Conservation (phyloP, 2,113 vertebrate species). For the Pungitius pungitius region DNA sequence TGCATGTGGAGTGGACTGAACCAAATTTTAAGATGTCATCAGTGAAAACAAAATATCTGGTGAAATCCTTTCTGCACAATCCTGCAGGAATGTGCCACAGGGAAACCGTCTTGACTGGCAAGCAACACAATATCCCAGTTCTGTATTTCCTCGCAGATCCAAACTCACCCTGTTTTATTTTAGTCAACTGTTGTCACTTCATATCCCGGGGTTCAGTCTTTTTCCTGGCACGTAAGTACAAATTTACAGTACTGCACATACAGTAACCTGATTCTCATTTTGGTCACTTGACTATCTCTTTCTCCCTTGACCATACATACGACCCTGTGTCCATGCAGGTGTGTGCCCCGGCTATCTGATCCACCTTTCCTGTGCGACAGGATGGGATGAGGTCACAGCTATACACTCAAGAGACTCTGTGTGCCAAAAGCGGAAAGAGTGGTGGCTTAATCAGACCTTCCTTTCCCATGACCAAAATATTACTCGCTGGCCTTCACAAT, state of each 20-base stretch:
- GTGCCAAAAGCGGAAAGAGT: conserved; percentile 55
- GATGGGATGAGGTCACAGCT: conserved; percentile 70
- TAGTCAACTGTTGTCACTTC: conserved; percentile 48
- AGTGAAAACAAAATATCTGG: conserved; percentile 9
- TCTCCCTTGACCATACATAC: neutral
- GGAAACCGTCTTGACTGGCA: conserved; percentile 15
- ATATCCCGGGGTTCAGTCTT: conserved; percentile 21
- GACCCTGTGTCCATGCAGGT: conserved; percentile 48
- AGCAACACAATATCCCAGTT: conserved; percentile 19
- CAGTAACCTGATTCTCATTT: conserved; percentile 14
- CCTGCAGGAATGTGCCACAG: conserved; percentile 29
- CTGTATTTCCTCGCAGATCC: conserved; percentile 33
- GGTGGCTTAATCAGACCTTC: conserved; percentile 55
- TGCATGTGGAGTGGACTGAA: conserved; percentile 36
- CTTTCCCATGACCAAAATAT: conserved; percentile 65
- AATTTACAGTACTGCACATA: neutral
- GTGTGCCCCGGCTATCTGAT: conserved; percentile 49
- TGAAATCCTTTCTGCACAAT: conserved; percentile 21
- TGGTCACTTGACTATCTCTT: conserved; percentile 7
- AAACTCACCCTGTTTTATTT: conserved; percentile 33
- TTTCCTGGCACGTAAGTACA: conserved; percentile 26
- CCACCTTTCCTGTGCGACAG: conserved; percentile 69
- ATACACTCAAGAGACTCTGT: conserved; percentile 15
- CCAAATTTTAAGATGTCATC: conserved; percentile 38
- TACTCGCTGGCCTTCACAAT: neutral